Conservation (phyloP, 2,797 vertebrate genomes). For the Toxotes lorentzi region DNA sequence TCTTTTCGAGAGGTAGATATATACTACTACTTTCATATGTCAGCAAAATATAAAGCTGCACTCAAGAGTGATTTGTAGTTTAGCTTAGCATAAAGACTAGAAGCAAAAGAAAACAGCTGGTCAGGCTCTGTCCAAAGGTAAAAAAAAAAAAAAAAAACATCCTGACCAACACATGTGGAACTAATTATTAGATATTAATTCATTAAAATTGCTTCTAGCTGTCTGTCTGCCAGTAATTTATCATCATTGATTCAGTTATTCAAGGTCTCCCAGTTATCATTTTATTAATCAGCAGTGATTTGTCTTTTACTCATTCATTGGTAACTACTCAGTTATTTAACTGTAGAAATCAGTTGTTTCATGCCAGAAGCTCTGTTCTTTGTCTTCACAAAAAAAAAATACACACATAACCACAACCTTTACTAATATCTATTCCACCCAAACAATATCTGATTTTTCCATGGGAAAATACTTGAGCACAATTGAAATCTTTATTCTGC, state of each 20-base stretch:
- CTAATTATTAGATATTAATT: not conserved
- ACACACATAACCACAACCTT: conserved; percentile 19
- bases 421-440: conserved; percentile 38
- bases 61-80: not conserved
- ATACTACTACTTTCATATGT: not conserved
- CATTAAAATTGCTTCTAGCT: not conserved
- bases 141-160: too few relatives aligned
- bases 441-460: conserved; percentile 61
- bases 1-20: not conserved
- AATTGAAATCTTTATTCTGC: conserved; percentile 58
- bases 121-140: too few relatives aligned
- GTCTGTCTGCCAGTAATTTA: not conserved
- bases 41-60: not conserved
- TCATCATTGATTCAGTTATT: not conserved
- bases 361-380: conserved; percentile 31
- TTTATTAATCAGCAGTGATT: conserved; percentile 1
- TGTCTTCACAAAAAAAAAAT: conserved; percentile 9
- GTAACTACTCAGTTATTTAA: not conserved
- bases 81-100: not conserved
- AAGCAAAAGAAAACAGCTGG: not conserved
- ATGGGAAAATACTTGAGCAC: conserved; percentile 54
- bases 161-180: not conserved
- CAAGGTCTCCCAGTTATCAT: not conserved
- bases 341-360: conserved; percentile 9
- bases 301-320: not conserved